A percentile compares a stretch with the other conserved stretches of the same genome.
These are phyloP conservation scores for Tenodera sinensis DNA, from an alignment of 2,888 invertebrate genomes.

Conservation along the genomic window DNA sequence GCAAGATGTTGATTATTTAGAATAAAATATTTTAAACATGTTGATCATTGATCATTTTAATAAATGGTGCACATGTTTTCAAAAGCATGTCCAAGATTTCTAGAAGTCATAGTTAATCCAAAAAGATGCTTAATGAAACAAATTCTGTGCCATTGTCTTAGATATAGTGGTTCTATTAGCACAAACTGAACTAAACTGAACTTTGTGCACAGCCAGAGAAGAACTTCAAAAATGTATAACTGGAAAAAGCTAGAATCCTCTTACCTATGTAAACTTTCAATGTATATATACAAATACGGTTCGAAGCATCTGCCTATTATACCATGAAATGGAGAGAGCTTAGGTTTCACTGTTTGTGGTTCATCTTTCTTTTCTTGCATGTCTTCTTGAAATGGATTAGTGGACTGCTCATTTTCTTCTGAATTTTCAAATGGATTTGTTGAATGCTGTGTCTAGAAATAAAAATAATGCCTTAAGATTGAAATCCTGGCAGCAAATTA, in stretches of 20 bases:
- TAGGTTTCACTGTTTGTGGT: conserved; percentile 26
- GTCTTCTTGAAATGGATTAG: conserved; percentile 45
- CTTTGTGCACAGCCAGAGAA: background rate
- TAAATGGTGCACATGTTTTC: too few species aligned
- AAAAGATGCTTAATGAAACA: too few species aligned
- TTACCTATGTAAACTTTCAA: conserved; percentile 83
- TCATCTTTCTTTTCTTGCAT: conserved; percentile 37
- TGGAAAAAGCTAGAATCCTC: conserved; percentile 8
- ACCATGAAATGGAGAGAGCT: conserved; percentile 64
- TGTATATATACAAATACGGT: conserved; percentile 90
- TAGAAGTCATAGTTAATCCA: too few species aligned
- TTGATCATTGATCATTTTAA: too few species aligned
- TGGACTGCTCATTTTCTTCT: conserved; percentile 35
- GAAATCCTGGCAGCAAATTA: too few species aligned
- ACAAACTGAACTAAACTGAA: background rate
- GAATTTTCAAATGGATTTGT: conserved; percentile 36
- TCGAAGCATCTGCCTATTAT: conserved; percentile 92
- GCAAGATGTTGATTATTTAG: too few species aligned
- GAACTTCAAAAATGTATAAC: background rate
- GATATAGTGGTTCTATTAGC: background rate
- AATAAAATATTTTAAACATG: too few species aligned
- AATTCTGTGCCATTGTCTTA: background rate
- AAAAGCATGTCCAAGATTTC: too few species aligned
- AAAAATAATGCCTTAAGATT: background rate
- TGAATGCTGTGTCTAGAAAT: conserved; percentile 5